Base-by-base conservation (phyloP, 1,140 invertebrate species). In the Brevipalpus yothersi region DNA sequence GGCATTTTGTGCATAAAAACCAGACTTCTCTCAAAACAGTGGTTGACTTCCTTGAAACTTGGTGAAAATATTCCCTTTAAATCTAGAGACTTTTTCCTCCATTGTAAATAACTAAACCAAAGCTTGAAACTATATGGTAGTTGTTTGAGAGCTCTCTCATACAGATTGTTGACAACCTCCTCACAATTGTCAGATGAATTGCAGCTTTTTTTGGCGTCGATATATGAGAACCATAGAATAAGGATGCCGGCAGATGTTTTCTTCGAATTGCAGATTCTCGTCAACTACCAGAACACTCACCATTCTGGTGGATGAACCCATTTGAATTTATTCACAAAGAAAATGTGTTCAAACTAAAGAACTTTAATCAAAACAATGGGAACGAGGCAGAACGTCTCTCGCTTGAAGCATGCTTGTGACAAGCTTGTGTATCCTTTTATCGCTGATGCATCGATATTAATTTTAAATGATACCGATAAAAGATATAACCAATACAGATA, bases 1-100 rank as follows among this genome's bases (percentile, higher is more conserved):
- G 94, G 94, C 94, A 98, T 98, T 72, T 97, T 97, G 71, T 98
- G 89, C 92, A 99, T 97, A 69, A 95, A 97, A 0, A 96, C 91
- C 2, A 99, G 73, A 3, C 90, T 81, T 64, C 94, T 75, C 73
- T 98, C 94, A 74, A 92, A 96, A 12, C 85, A 84, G 76, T 91
- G 93, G 68, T 93, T 94, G 0, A 94, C 82, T 77, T 92, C 82
- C 74, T 94, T 88, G 73, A 82, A 93, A 42, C 77, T 76, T 10
- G 84, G 79, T 75, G 95, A 87, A 58, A 78, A 85, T 54, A 92
- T 80, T 68, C 82, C 84, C 56, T 79, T 76, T 0, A 80, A 81
- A 69, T 84, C 82, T 13, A 91, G 77, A 70, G 94, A 88, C 66
- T 76, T 78, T 62, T 86, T 76, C 64, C 89, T 75, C 51, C 88